phyloP scores from a whole-genome alignment of 2,113 vertebrate species.

The Austrofundulus limnaeus region DNA sequence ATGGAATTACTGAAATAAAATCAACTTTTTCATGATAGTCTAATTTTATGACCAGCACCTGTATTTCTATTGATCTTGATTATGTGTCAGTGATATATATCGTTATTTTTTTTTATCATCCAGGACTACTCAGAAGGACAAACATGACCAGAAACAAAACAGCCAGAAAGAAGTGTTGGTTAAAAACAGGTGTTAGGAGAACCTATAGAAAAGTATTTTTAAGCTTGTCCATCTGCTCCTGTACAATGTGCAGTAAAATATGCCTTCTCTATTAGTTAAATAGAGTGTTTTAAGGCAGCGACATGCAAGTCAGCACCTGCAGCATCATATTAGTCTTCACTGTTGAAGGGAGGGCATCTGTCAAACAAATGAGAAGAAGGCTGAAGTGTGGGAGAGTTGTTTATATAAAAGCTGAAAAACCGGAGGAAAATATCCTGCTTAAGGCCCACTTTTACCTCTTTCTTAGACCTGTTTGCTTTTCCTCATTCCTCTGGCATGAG shows the following conservation, averaged over 20 bases:
- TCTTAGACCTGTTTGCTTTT: slow-evolving; percentile 35
- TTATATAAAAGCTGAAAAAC: slow-evolving; percentile 25
- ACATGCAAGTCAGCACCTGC: slow-evolving; percentile 12
- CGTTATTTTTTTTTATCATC: no score
- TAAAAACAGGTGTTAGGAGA: slow-evolving; percentile 32
- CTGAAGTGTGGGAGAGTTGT: slow-evolving; percentile 22
- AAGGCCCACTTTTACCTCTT: slow-evolving; percentile 29
- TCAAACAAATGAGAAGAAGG: slow-evolving; percentile 25
- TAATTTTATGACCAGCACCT: no score
- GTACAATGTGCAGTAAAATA: not conserved
- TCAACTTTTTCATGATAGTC: no score
- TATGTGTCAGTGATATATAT: no score
- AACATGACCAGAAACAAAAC: not conserved
- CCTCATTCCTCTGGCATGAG: not conserved
- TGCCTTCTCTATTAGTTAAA: slow-evolving; percentile 30
- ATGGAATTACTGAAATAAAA: no score
- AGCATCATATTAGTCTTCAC: slow-evolving; percentile 4
- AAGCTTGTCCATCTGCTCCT: slow-evolving; percentile 11
- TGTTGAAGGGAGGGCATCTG: slow-evolving; percentile 18
- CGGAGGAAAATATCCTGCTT: slow-evolving; percentile 19
- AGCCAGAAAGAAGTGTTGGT: not conserved
- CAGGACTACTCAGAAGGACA: no score
- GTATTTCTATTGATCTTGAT: no score
- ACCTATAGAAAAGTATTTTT: no score
- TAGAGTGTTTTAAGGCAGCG: slow-evolving; percentile 12